Evolutionary conservation across 2,888 invertebrate genomes (phyloP).

Genomic region (Panorpa germanica): DNA sequence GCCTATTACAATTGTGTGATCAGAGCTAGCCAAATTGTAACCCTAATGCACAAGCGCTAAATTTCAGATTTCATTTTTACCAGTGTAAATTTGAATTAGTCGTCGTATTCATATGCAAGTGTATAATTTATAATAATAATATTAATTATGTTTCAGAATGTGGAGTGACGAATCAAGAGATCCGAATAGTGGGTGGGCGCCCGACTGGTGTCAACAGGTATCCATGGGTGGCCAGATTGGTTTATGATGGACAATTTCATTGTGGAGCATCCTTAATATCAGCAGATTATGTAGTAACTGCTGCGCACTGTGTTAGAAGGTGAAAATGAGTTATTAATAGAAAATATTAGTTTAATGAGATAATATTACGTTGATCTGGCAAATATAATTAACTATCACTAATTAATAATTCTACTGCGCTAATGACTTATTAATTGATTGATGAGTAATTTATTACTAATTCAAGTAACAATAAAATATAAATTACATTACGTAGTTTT

Average conservation of each 20-base stretch:
- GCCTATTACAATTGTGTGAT: too few species aligned
- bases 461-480: too few species aligned
- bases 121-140: too few species aligned
- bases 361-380: too few species aligned
- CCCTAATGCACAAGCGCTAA: too few species aligned
- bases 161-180: conserved; percentile 67
- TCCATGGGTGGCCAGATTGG: conserved; percentile 73
- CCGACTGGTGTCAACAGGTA: conserved; percentile 68
- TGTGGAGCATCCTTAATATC: conserved; percentile 72
- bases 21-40: too few species aligned
- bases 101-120: too few species aligned
- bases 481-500: too few species aligned
- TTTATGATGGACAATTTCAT: conserved; percentile 77
- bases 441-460: too few species aligned
- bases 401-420: conserved; percentile 6
- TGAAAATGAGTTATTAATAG: conserved; percentile 20
- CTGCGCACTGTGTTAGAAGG: conserved; percentile 73
- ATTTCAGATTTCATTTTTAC: too few species aligned
- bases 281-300: conserved; percentile 69
- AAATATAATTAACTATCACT: conserved; percentile 3
- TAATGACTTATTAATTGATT: conserved; percentile 1
- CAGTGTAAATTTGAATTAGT: too few species aligned
- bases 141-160: conserved; percentile 67
- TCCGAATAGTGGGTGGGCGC: conserved; percentile 68
- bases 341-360: too few species aligned